Evolutionary conservation across 2,888 invertebrate species (phyloP).

Genomic region (Corbicula japonica): DNA sequence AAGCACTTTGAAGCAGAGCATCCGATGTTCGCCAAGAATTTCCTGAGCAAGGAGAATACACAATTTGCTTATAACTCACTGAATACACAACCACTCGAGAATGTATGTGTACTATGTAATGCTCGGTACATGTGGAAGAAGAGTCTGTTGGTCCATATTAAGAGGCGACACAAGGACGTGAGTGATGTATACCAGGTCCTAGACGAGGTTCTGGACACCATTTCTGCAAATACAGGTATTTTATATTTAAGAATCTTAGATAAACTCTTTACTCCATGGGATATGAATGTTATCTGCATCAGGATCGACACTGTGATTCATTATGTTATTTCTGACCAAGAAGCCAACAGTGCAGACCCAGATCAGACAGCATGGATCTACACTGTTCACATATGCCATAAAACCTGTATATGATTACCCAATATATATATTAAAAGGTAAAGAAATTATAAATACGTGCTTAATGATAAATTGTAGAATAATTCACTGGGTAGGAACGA

Average conservation of each 20-base stretch:
- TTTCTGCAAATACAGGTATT: not conserved
- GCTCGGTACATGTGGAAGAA: slow-evolving; percentile 50
- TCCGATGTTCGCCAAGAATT: slow-evolving; percentile 17
- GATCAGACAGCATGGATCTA: no score
- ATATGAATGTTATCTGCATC: no score
- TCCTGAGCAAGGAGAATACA: slow-evolving; percentile 15
- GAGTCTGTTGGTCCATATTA: slow-evolving; percentile 41
- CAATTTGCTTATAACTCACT: slow-evolving; percentile 3
- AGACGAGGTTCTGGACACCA: slow-evolving; percentile 37
- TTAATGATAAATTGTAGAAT: no score
- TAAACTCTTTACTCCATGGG: no score
- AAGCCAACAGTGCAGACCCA: no score
- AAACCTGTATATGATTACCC: no score
- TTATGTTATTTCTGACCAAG: no score
- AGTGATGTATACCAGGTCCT: slow-evolving; percentile 30
- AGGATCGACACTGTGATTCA: no score
- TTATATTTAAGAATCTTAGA: not conserved
- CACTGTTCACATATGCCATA: no score
- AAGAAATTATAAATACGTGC: no score
- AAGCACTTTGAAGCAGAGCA: slow-evolving; percentile 25
- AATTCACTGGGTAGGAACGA: no score
- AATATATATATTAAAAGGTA: no score
- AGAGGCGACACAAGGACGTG: slow-evolving; percentile 26
- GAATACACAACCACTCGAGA: not conserved
- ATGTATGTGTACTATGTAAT: slow-evolving; percentile 31